phyloP scores from a whole-genome alignment of 2,113 vertebrate genomes.

The Lycaon pictus region DNA sequence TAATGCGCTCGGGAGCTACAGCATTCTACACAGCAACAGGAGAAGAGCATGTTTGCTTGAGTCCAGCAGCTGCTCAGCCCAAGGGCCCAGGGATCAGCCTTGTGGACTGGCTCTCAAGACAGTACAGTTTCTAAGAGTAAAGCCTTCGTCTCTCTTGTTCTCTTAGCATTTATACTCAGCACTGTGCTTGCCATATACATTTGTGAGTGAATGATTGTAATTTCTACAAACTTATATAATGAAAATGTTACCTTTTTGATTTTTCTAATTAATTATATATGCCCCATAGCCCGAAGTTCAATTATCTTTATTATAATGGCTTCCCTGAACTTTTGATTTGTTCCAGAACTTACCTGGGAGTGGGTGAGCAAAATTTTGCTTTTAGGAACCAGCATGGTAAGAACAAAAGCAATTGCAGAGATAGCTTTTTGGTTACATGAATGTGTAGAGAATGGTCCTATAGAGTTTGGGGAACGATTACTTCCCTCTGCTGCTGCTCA shows the following conservation, averaged over 20 bases:
- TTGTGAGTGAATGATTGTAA: slow-evolving; percentile 19
- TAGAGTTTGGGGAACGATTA: rapidly evolving
- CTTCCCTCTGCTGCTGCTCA: background rate
- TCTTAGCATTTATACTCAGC: background rate
- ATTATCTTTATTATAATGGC: slow-evolving; percentile 54
- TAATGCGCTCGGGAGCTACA: background rate
- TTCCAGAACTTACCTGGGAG: slow-evolving; percentile 36
- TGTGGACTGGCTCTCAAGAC: background rate
- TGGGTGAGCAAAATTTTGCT: background rate
- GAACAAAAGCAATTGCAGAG: background rate
- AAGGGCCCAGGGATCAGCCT: background rate
- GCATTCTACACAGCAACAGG: background rate
- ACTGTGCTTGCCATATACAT: background rate
- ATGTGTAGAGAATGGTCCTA: rapidly evolving
- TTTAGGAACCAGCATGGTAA: background rate
- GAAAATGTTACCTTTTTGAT: background rate
- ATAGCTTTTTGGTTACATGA: background rate
- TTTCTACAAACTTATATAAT: slow-evolving; percentile 14
- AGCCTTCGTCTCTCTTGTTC: background rate
- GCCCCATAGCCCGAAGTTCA: slow-evolving; percentile 10
- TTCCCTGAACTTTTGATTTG: slow-evolving; percentile 42
- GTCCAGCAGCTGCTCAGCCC: background rate
- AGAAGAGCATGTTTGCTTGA: rapidly evolving
- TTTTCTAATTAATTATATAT: slow-evolving; percentile 51
- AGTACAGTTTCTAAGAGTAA: slow-evolving; percentile 32